Evolutionary conservation across 2,888 invertebrate genomes (phyloP).

Genomic region (Athripsodes cinereus): DNA sequence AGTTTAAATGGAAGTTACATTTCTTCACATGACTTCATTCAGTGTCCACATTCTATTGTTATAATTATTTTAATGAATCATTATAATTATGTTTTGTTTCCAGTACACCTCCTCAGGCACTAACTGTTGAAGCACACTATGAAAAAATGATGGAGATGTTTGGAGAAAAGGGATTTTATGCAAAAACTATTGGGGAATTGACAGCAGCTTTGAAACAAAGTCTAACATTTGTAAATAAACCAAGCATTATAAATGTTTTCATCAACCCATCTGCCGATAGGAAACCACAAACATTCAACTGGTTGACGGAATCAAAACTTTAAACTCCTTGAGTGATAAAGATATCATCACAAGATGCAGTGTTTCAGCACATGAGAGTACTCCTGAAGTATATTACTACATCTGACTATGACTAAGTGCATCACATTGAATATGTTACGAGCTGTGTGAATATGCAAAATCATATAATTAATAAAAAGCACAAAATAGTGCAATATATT

Average conservation of each 20-base stretch:
- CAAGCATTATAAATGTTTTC: constrained; percentile 84
- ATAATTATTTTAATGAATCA: too few species aligned
- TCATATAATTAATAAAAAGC: too few species aligned
- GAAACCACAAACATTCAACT: constrained; percentile 85
- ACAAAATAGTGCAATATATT: too few species aligned
- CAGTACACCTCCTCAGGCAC: constrained; percentile 79
- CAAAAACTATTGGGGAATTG: constrained; percentile 71
- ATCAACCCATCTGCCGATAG: constrained; percentile 85
- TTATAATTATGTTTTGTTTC: constrained; percentile 29
- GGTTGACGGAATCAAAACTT: constrained; percentile 90
- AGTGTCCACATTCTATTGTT: background rate
- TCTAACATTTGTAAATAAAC: constrained; percentile 63
- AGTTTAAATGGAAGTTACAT: background rate
- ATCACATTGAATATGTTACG: too few species aligned
- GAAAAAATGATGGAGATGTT: constrained; percentile 89
- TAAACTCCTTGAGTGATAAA: too few species aligned
- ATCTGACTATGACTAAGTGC: too few species aligned
- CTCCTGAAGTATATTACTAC: background rate
- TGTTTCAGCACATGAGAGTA: background rate
- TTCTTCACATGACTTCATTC: background rate
- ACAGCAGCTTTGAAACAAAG: constrained; percentile 62
- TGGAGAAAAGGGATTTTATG: constrained; percentile 73
- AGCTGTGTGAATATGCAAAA: too few species aligned
- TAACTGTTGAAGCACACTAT: constrained; percentile 75
- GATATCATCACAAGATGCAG: background rate